phyloP scores from a whole-genome alignment of 1,140 invertebrate species.

The Ceratina calcarata region DNA sequence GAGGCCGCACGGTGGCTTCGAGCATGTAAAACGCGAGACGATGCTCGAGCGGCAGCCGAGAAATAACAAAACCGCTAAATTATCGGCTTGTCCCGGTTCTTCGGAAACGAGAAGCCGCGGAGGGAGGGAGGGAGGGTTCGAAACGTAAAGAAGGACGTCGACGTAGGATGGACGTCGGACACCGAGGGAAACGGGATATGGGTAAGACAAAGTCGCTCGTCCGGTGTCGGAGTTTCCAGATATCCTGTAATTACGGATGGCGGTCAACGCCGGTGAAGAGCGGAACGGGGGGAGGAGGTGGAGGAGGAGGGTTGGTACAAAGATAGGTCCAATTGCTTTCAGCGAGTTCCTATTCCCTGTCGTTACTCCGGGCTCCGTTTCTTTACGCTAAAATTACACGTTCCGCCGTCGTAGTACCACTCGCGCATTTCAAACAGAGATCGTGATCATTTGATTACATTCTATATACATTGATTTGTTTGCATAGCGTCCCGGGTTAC shows the following conservation, averaged over 20 bases:
- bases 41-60: constrained; percentile 53
- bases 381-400: constrained; percentile 33
- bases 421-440: neutral
- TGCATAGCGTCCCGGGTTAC: constrained; percentile 2
- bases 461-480: constrained; percentile 41
- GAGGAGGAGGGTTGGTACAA: neutral
- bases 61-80: constrained; percentile 76
- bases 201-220: constrained; percentile 47
- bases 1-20: constrained; percentile 61
- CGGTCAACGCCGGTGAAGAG: too few species aligned
- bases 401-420: constrained; percentile 2
- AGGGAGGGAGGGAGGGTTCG: neutral
- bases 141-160: too few species aligned
- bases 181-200: constrained; percentile 57
- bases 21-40: constrained; percentile 71
- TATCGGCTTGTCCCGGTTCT: constrained; percentile 73
- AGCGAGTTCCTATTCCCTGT: constrained; percentile 39
- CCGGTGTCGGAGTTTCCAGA: constrained; percentile 33
- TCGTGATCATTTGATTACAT: constrained; percentile 22
- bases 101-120: constrained; percentile 3
- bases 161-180: neutral
- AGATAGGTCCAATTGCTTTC: constrained; percentile 47
- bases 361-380: constrained; percentile 28
- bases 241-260: constrained; percentile 42
- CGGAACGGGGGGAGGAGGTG: neutral